Conservation (phyloP, 2,113 vertebrate species). For the Podilymbus podiceps region DNA sequence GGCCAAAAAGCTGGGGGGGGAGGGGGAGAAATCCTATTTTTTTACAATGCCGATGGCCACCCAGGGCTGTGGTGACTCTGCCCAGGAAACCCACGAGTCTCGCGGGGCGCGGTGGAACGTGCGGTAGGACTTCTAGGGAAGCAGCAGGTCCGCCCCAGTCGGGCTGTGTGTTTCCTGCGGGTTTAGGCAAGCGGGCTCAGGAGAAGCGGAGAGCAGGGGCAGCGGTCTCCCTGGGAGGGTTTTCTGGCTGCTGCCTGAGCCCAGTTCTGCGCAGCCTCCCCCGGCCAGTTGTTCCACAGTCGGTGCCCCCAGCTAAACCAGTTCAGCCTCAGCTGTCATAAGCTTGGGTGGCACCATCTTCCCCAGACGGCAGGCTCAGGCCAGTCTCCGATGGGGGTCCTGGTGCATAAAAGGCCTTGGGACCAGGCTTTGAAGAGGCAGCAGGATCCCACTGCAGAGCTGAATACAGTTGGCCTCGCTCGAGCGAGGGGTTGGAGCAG, state of each 20-base stretch:
- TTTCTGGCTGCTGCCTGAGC: not conserved
- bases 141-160: no score
- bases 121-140: not conserved
- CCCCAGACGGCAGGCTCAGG: not conserved
- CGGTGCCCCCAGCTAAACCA: not conserved
- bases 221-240: not conserved
- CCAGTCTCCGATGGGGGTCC: not conserved
- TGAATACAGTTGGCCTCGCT: not conserved
- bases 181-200: not conserved
- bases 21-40: not conserved
- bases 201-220: not conserved
- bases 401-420: not conserved
- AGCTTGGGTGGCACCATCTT: not conserved
- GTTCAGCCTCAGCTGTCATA: not conserved
- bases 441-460: not conserved
- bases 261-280: not conserved
- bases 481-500: not conserved
- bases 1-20: not conserved
- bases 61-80: rapidly evolving
- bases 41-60: not conserved
- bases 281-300: not conserved
- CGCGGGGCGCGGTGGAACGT: rapidly evolving
- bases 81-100: not conserved
- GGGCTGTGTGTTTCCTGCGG: not conserved
- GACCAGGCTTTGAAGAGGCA: not conserved